Percentiles rank a stretch among this genome's conserved stretches.
phyloP scores from a whole-genome alignment of 2,113 vertebrate species.

The Caloenas nicobarica region DNA sequence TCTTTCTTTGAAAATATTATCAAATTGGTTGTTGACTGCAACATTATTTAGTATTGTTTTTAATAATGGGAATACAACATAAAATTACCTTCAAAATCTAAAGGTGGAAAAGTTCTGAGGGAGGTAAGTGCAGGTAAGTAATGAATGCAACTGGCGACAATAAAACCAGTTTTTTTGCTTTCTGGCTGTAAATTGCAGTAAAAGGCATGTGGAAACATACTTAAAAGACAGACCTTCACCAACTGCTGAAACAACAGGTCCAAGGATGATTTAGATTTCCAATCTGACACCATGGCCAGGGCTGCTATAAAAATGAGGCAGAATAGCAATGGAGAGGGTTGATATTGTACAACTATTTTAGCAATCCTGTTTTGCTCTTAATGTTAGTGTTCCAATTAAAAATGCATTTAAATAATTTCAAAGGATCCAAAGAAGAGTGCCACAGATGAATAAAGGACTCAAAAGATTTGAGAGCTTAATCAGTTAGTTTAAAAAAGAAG shows the following conservation, averaged over 20 bases:
- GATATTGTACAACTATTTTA: background rate
- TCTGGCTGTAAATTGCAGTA: background rate
- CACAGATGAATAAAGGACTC: background rate
- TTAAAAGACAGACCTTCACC: background rate
- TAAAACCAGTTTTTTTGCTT: background rate
- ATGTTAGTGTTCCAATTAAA: background rate
- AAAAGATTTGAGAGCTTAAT: background rate
- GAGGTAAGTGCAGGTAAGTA: background rate
- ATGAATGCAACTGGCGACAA: background rate
- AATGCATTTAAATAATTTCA: background rate
- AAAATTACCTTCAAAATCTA: background rate
- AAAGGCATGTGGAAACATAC: background rate
- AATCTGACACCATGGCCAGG: background rate
- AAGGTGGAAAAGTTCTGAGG: background rate
- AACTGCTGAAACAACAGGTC: background rate
- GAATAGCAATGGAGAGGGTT: background rate
- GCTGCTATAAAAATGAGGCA: background rate
- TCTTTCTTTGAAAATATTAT: background rate
- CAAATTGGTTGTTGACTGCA: background rate
- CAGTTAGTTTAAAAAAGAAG: background rate
- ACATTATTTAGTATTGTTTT: background rate
- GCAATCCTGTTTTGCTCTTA: background rate
- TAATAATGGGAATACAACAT: background rate
- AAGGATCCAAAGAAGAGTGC: background rate
- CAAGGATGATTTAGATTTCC: background rate